These are phyloP conservation scores for Drosophila ercepeae DNA, from an alignment of 1,140 invertebrate genomes.

Conservation along the genomic window DNA sequence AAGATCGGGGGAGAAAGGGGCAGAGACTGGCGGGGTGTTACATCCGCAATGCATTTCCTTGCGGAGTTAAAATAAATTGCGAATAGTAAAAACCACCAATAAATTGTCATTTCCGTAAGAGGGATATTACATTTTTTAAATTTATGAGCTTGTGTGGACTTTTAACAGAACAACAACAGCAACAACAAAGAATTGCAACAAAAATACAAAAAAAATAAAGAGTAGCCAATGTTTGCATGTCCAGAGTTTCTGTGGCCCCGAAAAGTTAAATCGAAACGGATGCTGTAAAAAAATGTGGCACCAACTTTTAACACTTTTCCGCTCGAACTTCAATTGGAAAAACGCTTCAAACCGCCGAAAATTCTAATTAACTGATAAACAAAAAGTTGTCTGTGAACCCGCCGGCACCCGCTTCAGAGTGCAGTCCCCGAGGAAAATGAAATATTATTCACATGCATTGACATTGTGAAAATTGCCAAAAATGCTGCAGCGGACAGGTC, in stretches of 20 bases:
- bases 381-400: conserved; percentile 40
- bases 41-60: conserved; percentile 83
- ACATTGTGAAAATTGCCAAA: conserved; percentile 47
- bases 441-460: conserved; percentile 62
- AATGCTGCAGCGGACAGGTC: conserved; percentile 31
- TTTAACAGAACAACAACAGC: conserved; percentile 36
- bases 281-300: conserved; percentile 42
- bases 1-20: neutral
- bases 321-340: conserved; percentile 53
- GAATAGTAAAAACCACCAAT: conserved; percentile 83
- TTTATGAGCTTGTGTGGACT: conserved; percentile 70
- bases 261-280: conserved; percentile 79
- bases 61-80: conserved; percentile 83
- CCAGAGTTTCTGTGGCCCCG: conserved; percentile 21
- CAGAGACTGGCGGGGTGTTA: conserved; percentile 57
- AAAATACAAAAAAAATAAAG: conserved; percentile 22
- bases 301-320: conserved; percentile 64
- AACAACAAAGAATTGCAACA: neutral
- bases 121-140: conserved; percentile 83
- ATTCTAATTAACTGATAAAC: conserved; percentile 81
- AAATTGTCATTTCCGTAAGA: conserved; percentile 83
- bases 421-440: conserved; percentile 33
- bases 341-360: conserved; percentile 39
- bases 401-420: conserved; percentile 7
- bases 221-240: conserved; percentile 58